Evolutionary conservation across 2,113 vertebrate species (phyloP), one percentile per base, ranked within the genome.

Genomic region (Ptilorrhoa leucosticta): DNA sequence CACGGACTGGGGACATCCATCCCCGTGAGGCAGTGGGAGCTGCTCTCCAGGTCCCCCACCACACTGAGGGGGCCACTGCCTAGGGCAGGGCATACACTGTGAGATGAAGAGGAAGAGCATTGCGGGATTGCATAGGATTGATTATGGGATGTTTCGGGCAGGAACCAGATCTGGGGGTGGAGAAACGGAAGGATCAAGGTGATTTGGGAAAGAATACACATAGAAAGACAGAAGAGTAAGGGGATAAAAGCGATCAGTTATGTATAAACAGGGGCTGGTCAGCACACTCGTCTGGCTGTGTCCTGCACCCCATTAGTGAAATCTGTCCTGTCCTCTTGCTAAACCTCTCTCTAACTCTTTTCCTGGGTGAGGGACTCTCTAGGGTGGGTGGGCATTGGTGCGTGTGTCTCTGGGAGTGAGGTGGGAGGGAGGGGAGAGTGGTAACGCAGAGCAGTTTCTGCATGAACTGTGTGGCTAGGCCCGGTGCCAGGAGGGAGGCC

Each of bases 271-370:
- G 19, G 5, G 27, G 28, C 6, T 45, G 47, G 11, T 42, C 26
- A 47, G 53, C 11, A n/a, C 0, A 0, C 4, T 63, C 57, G 15
- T 18, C 60, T 57, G 44, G 30, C 9, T 8, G 1, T 81, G 15
- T 7, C 37, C 37, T 61, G 23, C 1, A 5, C 42, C 28, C 2
- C 0, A 2, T 10, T 11, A n/a, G 9, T 17, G 23, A 23, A 54
- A 27, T 30, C 27, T 60, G 21, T n/a, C 58, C 37, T 72, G 27
- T 19, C 35, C 48, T 68, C 44, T 44, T 40, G 31, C 9, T 24
- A 45, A 78, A 65, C 7, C 1, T 24, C 50, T 48, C 51, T 65
- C 48, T 44, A 48, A 27, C 10, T 39, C 37, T 71, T 58, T 37
- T 61, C 56, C 33, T 48, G 16, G 11, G 5, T 39, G 28, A 87